Conservation (phyloP, 2,888 invertebrate species). For the Megastigmus dorsalis region DNA sequence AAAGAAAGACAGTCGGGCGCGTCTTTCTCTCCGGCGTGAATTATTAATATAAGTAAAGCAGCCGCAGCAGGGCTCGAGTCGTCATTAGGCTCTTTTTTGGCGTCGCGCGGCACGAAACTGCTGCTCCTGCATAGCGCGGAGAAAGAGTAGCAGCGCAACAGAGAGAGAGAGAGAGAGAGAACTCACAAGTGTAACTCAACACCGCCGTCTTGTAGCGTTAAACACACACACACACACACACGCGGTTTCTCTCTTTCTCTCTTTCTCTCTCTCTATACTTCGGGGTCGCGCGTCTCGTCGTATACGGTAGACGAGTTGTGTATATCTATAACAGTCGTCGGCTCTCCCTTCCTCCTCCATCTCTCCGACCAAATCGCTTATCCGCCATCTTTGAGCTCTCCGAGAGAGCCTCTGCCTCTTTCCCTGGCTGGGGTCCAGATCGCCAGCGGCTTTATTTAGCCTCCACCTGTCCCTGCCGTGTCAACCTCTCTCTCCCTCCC, state of each 20-base stretch:
- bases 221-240: no score
- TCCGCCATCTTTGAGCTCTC: background rate
- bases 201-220: slow-evolving; percentile 55
- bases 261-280: background rate
- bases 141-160: no score
- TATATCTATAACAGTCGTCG: no score
- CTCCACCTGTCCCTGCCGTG: slow-evolving; percentile 73
- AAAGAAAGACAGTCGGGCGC: no score
- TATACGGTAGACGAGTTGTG: no score
- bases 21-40: slow-evolving; percentile 40
- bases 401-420: slow-evolving; percentile 64
- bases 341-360: background rate
- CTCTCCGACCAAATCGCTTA: background rate
- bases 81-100: slow-evolving; percentile 48
- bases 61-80: background rate
- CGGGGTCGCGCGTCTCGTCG: slow-evolving; percentile 12
- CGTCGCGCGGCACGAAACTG: background rate
- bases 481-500: slow-evolving; percentile 59
- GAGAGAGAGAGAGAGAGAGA: slow-evolving; percentile 1
- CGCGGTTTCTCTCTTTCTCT: no score
- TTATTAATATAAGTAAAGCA: slow-evolving; percentile 54
- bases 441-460: slow-evolving; percentile 71
- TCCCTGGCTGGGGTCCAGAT: slow-evolving; percentile 71
- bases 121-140: no score
- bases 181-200: slow-evolving; percentile 62